Evolutionary conservation across 2,113 vertebrate species (phyloP).

Genomic region (Rhegmatorhina hoffmannsi): DNA sequence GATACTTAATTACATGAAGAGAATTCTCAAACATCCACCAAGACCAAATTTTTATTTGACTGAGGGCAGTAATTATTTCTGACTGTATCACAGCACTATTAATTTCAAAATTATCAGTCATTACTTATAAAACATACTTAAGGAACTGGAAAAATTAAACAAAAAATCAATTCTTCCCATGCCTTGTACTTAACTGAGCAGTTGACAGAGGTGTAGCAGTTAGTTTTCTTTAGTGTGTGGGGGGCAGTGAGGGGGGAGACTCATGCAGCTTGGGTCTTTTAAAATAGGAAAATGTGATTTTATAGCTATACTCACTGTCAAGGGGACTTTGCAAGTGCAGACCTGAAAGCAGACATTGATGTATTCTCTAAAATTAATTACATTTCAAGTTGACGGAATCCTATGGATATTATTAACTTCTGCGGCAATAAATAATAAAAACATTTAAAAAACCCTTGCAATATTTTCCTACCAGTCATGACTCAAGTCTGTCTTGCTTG

Average conservation of each 20-base stretch:
- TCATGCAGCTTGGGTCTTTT: neutral
- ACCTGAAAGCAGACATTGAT: neutral
- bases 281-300: constrained; percentile 7
- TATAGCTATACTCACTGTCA: neutral
- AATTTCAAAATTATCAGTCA: neutral
- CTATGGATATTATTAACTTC: constrained; percentile 16
- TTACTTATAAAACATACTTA: neutral
- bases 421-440: neutral
- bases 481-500: neutral
- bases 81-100: neutral
- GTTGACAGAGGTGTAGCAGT: neutral
- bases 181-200: neutral
- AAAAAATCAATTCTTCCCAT: neutral
- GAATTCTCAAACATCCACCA: neutral
- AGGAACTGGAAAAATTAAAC: neutral
- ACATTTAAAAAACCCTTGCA: neutral
- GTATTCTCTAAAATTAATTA: constrained; percentile 13
- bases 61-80: neutral
- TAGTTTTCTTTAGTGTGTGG: neutral
- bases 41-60: neutral
- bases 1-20: neutral
- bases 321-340: neutral
- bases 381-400: neutral
- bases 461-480: neutral
- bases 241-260: neutral